phyloP scores from a whole-genome alignment of 2,888 invertebrate species.

The Crossocerus cetratus region DNA sequence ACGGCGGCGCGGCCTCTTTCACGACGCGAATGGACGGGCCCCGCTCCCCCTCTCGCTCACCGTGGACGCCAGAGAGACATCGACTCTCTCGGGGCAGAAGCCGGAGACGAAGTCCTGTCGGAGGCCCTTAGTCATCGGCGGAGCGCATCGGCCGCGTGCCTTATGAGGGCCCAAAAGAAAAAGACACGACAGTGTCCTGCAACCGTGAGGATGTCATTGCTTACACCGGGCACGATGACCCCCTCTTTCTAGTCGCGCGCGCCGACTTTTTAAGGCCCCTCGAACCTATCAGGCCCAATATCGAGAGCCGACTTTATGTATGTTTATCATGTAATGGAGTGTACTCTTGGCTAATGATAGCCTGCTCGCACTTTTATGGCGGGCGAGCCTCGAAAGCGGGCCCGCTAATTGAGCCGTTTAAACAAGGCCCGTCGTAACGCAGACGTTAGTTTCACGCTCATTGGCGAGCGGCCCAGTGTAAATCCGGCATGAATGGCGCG shows the following conservation, averaged over 20 bases:
- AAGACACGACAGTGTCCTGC: slow-evolving; percentile 30
- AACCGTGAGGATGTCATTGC: slow-evolving; percentile 40
- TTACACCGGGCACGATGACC: slow-evolving; percentile 34
- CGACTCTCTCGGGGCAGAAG: not conserved
- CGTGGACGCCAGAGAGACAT: not conserved
- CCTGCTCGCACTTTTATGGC: too few species aligned
- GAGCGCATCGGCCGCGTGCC: slow-evolving; percentile 52
- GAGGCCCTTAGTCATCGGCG: slow-evolving; percentile 51
- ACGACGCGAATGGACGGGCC: slow-evolving; percentile 38
- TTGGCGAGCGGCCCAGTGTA: slow-evolving; percentile 40
- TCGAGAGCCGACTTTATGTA: not conserved
- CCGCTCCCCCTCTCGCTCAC: slow-evolving; percentile 33
- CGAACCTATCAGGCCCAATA: too few species aligned
- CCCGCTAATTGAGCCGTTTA: slow-evolving; percentile 4
- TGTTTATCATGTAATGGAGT: not conserved
- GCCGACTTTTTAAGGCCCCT: not conserved
- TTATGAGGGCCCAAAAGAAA: slow-evolving; percentile 36
- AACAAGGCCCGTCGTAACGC: slow-evolving; percentile 4
- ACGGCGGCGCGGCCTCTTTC: slow-evolving; percentile 52
- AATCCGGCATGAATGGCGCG: slow-evolving; percentile 32
- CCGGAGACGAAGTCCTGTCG: slow-evolving; percentile 9
- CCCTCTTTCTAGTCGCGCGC: slow-evolving; percentile 2
- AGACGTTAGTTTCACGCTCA: slow-evolving; percentile 36
- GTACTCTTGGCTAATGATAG: too few species aligned
- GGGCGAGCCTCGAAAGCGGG: not conserved